phyloP scores from a whole-genome alignment of 2,113 vertebrate species.

The Cyrtonyx montezumae region DNA sequence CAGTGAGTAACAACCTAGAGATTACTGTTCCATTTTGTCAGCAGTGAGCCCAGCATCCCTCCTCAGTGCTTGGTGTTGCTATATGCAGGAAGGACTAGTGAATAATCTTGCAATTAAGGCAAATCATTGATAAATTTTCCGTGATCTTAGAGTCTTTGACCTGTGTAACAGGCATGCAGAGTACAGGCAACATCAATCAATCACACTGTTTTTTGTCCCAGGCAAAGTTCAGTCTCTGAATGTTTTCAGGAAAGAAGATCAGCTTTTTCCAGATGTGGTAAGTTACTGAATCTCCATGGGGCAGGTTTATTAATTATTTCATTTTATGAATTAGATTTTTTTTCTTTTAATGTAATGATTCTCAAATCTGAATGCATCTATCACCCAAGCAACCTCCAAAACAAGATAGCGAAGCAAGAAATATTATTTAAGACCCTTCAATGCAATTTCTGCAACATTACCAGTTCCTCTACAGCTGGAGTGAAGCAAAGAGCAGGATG shows the following conservation, averaged over 20 bases:
- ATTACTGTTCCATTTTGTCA: not conserved
- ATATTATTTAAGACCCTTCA: not conserved
- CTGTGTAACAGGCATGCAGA: not conserved
- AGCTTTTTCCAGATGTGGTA: constrained; percentile 57
- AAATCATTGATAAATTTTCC: not conserved
- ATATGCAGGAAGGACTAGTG: not conserved
- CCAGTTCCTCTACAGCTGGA: not conserved
- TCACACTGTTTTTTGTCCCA: not conserved
- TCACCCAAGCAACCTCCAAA: not conserved
- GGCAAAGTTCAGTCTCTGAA: constrained; percentile 48
- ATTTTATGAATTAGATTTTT: not conserved
- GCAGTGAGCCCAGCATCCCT: not conserved
- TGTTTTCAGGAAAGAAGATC: constrained; percentile 16
- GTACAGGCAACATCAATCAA: not conserved
- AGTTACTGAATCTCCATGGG: constrained; percentile 17
- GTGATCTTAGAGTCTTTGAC: not conserved
- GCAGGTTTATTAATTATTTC: not conserved
- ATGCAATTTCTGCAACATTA: not conserved
- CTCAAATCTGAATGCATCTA: not conserved
- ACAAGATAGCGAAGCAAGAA: not conserved
- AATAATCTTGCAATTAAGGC: not conserved
- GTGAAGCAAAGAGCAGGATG: not conserved
- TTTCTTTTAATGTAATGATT: not conserved
- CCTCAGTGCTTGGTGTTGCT: not conserved
- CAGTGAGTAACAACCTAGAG: not conserved